A percentile compares a stretch with the other conserved stretches of the same genome.
These are phyloP conservation scores for Aphidoletes aphidimyza DNA, from an alignment of 2,888 invertebrate species.

Conservation along the genomic window DNA sequence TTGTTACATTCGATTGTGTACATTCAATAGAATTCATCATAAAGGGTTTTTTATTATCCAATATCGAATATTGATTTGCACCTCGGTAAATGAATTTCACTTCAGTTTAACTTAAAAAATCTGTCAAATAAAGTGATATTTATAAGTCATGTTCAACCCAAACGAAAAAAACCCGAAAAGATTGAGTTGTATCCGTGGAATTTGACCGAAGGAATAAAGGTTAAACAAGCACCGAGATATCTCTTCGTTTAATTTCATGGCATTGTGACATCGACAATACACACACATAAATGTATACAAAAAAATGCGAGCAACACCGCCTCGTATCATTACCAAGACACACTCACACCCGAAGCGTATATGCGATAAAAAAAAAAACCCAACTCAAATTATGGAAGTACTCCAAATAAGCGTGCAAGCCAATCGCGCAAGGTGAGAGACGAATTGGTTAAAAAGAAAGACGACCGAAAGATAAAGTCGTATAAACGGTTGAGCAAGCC, in stretches of 20 bases:
- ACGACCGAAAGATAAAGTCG: constrained; percentile 15
- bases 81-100: no score
- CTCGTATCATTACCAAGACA: constrained; percentile 10
- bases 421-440: constrained; percentile 36
- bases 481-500: neutral
- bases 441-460: neutral
- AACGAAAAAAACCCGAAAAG: neutral
- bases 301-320: constrained; percentile 39
- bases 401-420: constrained; percentile 24
- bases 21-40: no score
- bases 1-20: no score
- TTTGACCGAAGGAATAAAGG: constrained; percentile 49
- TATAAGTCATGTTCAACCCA: constrained; percentile 7
- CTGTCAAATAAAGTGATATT: no score
- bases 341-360: neutral
- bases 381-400: constrained; percentile 24
- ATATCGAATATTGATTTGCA: no score
- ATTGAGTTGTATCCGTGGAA: constrained; percentile 3
- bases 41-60: no score
- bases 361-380: neutral
- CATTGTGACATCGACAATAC: constrained; percentile 42
- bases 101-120: no score
- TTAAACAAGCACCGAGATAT: constrained; percentile 19
- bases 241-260: neutral
- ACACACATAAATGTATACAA: no score